phyloP scores from a whole-genome alignment of 92 coral and sea anemone genomes.

The Parazoanthus darwini region DNA sequence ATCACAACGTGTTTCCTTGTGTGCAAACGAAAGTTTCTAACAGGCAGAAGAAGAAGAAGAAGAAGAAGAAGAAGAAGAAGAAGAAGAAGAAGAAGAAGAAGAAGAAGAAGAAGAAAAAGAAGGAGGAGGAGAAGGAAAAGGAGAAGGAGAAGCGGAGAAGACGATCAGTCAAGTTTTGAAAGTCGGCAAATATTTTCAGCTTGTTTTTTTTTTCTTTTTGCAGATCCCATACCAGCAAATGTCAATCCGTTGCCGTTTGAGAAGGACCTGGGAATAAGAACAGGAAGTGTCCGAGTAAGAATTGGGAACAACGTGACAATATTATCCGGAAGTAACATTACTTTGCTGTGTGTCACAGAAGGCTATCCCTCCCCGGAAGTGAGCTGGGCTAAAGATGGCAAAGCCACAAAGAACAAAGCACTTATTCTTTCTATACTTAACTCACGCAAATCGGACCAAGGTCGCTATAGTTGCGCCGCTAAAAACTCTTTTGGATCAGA shows the following conservation, averaged over 20 bases:
- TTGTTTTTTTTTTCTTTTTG: background rate
- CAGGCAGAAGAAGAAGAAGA: too few species aligned
- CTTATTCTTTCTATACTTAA: background rate
- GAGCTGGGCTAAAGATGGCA: slow-evolving; percentile 34
- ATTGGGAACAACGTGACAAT: slow-evolving; percentile 36
- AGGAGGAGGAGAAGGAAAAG: too few species aligned
- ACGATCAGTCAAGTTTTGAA: background rate
- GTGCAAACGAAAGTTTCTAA: too few species aligned
- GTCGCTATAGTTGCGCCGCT: slow-evolving; percentile 67
- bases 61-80: too few species aligned
- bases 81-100: too few species aligned
- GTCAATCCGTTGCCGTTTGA: slow-evolving; percentile 24
- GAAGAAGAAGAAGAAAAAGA: too few species aligned
- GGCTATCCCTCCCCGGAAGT: slow-evolving; percentile 37
- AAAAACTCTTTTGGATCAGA: slow-evolving; percentile 67
- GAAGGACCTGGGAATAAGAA: slow-evolving; percentile 14
- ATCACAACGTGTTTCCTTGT: too few species aligned
- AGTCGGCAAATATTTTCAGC: too few species aligned
- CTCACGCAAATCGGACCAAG: slow-evolving; percentile 35
- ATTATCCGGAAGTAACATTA: slow-evolving; percentile 20
- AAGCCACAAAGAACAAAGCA: background rate
- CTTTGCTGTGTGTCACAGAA: slow-evolving; percentile 11
- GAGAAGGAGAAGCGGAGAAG: background rate
- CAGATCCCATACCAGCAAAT: slow-evolving; percentile 17
- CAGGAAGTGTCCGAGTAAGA: slow-evolving; percentile 20